phyloP scores from a whole-genome alignment of 1,140 invertebrate genomes.

The Zaprionus nigranus region DNA sequence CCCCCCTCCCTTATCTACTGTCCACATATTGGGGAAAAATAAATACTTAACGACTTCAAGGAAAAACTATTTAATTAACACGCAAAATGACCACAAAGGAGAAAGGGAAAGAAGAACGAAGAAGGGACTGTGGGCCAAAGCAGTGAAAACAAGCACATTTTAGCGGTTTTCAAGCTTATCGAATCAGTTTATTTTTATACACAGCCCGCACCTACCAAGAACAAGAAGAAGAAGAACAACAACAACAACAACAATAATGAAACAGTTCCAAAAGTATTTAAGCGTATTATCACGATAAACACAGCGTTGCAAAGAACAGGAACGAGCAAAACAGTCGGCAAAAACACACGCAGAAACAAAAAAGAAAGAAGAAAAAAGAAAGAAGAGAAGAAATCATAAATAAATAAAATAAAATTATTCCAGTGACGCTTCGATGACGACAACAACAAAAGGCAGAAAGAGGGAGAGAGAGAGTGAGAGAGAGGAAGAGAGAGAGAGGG shows the following conservation, averaged over 20 bases:
- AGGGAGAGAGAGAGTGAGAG: not conserved
- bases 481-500: not conserved
- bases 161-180: constrained; percentile 41
- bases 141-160: constrained; percentile 20
- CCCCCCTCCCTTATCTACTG: not conserved
- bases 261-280: constrained; percentile 43
- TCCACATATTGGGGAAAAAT: not conserved
- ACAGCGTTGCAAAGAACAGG: constrained; percentile 30
- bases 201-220: constrained; percentile 29
- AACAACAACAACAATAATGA: constrained; percentile 24
- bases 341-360: constrained; percentile 27
- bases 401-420: constrained; percentile 55
- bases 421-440: constrained; percentile 58
- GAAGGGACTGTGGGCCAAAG: not conserved
- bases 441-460: constrained; percentile 35
- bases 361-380: constrained; percentile 21
- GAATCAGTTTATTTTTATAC: constrained; percentile 40
- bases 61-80: constrained; percentile 35
- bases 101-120: not conserved
- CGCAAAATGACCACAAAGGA: not conserved
- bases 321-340: constrained; percentile 24
- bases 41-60: constrained; percentile 16
- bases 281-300: constrained; percentile 58
- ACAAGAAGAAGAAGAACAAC: not conserved
- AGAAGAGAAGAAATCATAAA: constrained; percentile 30